Conservation (phyloP, 92 coral and sea anemone species). For the Paramuricea clavata region DNA sequence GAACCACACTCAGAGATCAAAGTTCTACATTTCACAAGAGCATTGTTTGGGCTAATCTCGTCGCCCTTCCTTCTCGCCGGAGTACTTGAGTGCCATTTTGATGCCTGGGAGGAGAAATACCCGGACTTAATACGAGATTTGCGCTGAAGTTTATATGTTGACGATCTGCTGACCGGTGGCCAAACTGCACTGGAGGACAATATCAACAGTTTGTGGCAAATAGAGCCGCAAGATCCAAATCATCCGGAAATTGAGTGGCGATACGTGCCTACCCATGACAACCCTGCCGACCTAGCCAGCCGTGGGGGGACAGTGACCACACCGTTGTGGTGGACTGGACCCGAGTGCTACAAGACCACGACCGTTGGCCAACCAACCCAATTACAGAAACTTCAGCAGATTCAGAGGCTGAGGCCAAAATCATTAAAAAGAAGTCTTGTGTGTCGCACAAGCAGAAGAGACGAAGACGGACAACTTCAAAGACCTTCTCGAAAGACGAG, state of each 20-base stretch:
- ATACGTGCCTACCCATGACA: conserved; percentile 27
- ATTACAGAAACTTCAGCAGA: conserved; percentile 14
- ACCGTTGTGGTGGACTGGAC: conserved; percentile 44
- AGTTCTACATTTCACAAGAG: conserved; percentile 3
- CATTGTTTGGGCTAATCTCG: too few species aligned
- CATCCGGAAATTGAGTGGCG: conserved; percentile 33
- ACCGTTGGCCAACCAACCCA: conserved; percentile 48
- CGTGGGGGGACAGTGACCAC: conserved; percentile 20
- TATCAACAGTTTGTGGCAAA: conserved; percentile 17
- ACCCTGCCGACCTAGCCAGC: conserved; percentile 50
- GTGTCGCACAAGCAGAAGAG: conserved; percentile 71
- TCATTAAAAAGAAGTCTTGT: conserved; percentile 75
- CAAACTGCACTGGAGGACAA: neutral
- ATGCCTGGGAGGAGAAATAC: neutral
- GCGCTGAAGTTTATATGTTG: neutral
- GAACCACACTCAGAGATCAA: neutral
- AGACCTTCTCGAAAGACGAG: neutral
- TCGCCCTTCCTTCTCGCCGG: conserved; percentile 12
- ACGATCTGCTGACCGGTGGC: neutral
- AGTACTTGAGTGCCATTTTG: conserved; percentile 1
- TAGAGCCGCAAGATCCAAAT: conserved; percentile 9
- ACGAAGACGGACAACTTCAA: neutral
- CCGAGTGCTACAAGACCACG: conserved; percentile 20
- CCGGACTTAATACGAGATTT: neutral
- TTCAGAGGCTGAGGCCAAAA: conserved; percentile 49